These are phyloP conservation scores for Chloromyia formosa DNA, from an alignment of 2,888 invertebrate species.

Conservation along the genomic window DNA sequence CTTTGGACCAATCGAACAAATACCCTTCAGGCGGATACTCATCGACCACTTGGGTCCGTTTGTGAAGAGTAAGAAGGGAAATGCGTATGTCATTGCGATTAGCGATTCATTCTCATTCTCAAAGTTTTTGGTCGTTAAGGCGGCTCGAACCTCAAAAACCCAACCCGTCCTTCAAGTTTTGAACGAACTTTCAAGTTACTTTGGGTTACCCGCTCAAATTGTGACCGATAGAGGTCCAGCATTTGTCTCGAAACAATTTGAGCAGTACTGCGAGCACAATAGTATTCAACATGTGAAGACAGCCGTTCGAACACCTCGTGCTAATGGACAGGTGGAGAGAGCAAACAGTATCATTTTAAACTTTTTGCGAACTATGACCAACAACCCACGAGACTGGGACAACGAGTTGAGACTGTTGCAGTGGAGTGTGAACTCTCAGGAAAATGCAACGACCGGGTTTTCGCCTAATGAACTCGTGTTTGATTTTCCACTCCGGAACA, in stretches of 20 bases:
- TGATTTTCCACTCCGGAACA: conserved; percentile 46
- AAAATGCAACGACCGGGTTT: background rate
- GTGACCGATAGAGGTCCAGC: conserved; percentile 54
- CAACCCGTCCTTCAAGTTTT: conserved; percentile 49
- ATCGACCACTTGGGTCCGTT: conserved; percentile 52
- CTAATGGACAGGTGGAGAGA: conserved; percentile 49
- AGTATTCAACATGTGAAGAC: conserved; percentile 52
- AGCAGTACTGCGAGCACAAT: conserved; percentile 50
- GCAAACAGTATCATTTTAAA: conserved; percentile 50
- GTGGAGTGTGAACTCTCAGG: conserved; percentile 34
- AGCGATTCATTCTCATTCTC: conserved; percentile 49
- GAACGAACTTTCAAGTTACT: conserved; percentile 47
- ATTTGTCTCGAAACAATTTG: conserved; percentile 52
- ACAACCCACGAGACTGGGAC: conserved; percentile 48
- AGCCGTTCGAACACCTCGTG: conserved; percentile 46
- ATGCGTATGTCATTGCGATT: conserved; percentile 46
- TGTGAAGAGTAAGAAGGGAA: conserved; percentile 45
- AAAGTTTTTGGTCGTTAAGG: conserved; percentile 47
- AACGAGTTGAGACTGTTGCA: conserved; percentile 46
- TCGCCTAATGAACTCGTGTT: conserved; percentile 25
- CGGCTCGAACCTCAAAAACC: conserved; percentile 49
- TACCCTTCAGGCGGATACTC: conserved; percentile 50
- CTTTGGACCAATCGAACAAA: conserved; percentile 38
- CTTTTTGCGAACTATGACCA: conserved; percentile 50
- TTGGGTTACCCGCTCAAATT: conserved; percentile 53